Conservation (phyloP, 2,113 vertebrate genomes). For the Stigmatopora argus region DNA sequence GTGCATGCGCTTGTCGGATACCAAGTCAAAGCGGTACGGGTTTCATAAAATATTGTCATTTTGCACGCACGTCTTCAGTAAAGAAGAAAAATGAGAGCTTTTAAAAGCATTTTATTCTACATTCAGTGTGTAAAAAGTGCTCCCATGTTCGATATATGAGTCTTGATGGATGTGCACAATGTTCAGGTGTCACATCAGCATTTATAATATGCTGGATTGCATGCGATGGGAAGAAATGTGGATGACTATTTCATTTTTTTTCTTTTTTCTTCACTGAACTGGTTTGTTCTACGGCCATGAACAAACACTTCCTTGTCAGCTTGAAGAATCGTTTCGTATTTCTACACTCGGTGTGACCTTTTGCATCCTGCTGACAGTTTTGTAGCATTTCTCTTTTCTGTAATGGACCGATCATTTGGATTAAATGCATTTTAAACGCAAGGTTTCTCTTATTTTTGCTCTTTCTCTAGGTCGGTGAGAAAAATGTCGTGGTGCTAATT, state of each 20-base stretch:
- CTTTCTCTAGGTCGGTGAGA: no score
- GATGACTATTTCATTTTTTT: constrained; percentile 28
- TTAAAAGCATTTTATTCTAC: neutral
- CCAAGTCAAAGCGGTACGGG: neutral
- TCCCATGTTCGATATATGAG: neutral
- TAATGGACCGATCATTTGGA: constrained; percentile 54
- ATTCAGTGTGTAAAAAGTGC: neutral
- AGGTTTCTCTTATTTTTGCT: no score
- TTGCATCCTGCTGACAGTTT: constrained; percentile 52
- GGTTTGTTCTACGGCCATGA: constrained; percentile 5
- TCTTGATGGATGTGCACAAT: neutral
- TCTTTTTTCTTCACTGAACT: constrained; percentile 3
- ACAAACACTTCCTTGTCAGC: constrained; percentile 14
- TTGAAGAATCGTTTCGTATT: constrained; percentile 25
- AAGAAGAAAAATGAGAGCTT: neutral
- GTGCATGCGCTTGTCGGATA: neutral
- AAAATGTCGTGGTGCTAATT: no score
- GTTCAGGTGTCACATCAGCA: neutral
- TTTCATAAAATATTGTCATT: neutral
- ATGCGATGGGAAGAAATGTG: neutral
- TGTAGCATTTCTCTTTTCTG: constrained; percentile 53
- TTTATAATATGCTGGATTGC: neutral
- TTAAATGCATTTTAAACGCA: constrained; percentile 53
- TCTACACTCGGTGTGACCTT: constrained; percentile 23
- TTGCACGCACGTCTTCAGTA: neutral